These are phyloP conservation scores for Capitulum mitella DNA, from an alignment of 2,888 invertebrate genomes.

Conservation along the genomic window DNA sequence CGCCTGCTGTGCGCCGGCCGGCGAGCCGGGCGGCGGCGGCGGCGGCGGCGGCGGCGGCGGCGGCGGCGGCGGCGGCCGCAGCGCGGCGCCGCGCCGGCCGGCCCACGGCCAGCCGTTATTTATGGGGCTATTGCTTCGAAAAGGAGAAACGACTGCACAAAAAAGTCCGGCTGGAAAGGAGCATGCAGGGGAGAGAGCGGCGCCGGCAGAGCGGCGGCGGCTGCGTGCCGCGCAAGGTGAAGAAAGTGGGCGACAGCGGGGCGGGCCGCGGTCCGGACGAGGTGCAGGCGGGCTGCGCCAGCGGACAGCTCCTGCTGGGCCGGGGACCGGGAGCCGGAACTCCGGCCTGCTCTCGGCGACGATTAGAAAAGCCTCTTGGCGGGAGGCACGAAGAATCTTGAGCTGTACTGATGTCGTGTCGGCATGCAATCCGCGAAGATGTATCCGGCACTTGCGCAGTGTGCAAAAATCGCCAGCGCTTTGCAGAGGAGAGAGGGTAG, in stretches of 20 bases:
- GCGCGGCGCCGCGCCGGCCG: neutral
- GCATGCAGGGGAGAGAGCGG: neutral
- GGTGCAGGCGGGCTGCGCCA: neutral
- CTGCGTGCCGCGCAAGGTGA: neutral
- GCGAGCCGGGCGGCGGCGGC: neutral
- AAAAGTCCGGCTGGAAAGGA: neutral
- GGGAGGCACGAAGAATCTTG: too few relatives aligned
- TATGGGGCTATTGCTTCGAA: conserved; percentile 25
- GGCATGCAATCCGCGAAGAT: too few relatives aligned
- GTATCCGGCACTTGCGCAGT: too few relatives aligned
- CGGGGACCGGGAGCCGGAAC: too few relatives aligned
- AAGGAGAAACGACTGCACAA: conserved; percentile 23
- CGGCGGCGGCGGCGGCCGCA: neutral
- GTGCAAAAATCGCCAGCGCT: too few relatives aligned
- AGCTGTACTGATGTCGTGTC: too few relatives aligned
- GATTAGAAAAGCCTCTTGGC: too few relatives aligned
- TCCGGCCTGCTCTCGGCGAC: too few relatives aligned
- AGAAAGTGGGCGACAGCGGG: neutral
- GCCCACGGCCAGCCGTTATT: neutral
- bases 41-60: neutral
- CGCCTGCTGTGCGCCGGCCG: too few relatives aligned
- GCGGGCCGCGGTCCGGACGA: neutral
- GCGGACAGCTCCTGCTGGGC: too few relatives aligned
- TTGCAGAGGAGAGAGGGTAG: too few relatives aligned
- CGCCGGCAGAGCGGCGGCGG: neutral